Evolutionary conservation across 2,888 invertebrate genomes (phyloP).

Genomic region (Molorchus minor): DNA sequence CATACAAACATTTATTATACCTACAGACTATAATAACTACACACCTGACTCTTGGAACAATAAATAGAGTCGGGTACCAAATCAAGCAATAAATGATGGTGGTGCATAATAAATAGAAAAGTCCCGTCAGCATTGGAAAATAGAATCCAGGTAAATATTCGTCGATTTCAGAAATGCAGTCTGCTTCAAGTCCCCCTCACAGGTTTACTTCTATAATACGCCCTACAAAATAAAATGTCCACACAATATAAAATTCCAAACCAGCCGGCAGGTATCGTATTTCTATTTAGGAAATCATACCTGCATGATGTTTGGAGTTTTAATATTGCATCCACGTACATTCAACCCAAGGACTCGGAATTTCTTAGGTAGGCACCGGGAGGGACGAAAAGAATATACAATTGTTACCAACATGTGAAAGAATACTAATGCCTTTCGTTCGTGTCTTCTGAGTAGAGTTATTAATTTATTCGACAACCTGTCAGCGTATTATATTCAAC

Average conservation of each 20-base stretch:
- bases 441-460: slow-evolving; percentile 21
- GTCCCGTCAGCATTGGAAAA: too few species aligned
- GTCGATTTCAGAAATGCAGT: too few species aligned
- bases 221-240: slow-evolving; percentile 3
- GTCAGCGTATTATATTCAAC: slow-evolving; percentile 39
- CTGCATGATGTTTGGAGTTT: slow-evolving; percentile 24
- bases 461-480: slow-evolving; percentile 38
- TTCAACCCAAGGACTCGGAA: slow-evolving; percentile 37
- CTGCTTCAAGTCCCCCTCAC: too few species aligned
- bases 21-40: too few species aligned
- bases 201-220: too few species aligned
- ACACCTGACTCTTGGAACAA: too few species aligned
- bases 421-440: slow-evolving; percentile 40
- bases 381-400: slow-evolving; percentile 47
- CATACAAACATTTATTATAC: too few species aligned
- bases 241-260: slow-evolving; percentile 16
- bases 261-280: slow-evolving; percentile 22
- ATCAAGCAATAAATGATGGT: too few species aligned
- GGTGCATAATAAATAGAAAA: too few species aligned
- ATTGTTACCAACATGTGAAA: slow-evolving; percentile 41
- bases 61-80: too few species aligned
- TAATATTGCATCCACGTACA: slow-evolving; percentile 40
- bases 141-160: too few species aligned
- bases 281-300: slow-evolving; percentile 26
- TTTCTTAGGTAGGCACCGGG: slow-evolving; percentile 39